Evolutionary conservation across 2,113 vertebrate genomes (phyloP), one percentile per base, ranked within the genome.

Genomic region (Chiloscyllium plagiosum): DNA sequence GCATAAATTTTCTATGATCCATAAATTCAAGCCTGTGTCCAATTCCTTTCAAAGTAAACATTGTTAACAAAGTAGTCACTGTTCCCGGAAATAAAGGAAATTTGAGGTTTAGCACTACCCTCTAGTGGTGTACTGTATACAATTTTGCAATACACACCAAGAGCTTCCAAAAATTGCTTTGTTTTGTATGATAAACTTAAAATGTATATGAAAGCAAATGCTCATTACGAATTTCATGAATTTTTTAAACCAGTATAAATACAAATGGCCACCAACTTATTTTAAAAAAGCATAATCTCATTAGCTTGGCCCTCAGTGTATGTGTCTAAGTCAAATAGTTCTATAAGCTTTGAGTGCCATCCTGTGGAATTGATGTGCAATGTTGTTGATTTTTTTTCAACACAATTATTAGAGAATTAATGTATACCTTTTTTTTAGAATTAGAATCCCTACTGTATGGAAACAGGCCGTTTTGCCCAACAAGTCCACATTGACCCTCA

Each of bases 311-410:
- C 2, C 24, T 13, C 50, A 4, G 7, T 17, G 26, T 90, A 24
- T 33, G 1, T 17, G 20, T 24, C 26, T 15, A 5, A 56, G 26
- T 29, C 29, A 12, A 90, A n/a, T 65, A 17, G 24, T 90, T 90
- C 26, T 65, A 61, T 65, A 15, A 90, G 87, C 52, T 29, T 90
- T 90, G 87, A 61, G 26, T 90, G 87, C 87, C 87, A 90, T 90
- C 87, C 29, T 66, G 89, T 93, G 89, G 89, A 66, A 37, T 37
- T 66, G 56, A 66, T 66, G 29, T 68, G 61, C 61, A 93, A 89
- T 19, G 20, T 8, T 66, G 37, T 5, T 92, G 17, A 0, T 66
- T 10, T 56, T 15, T 56, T 61, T 29, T 87, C 42, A 26, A 56
- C 50, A 33, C 10, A 52, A 13, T 89, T 22, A 86, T 47, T 22